Conservation (phyloP, 1,140 invertebrate species). For the Mercenaria mercenaria region DNA sequence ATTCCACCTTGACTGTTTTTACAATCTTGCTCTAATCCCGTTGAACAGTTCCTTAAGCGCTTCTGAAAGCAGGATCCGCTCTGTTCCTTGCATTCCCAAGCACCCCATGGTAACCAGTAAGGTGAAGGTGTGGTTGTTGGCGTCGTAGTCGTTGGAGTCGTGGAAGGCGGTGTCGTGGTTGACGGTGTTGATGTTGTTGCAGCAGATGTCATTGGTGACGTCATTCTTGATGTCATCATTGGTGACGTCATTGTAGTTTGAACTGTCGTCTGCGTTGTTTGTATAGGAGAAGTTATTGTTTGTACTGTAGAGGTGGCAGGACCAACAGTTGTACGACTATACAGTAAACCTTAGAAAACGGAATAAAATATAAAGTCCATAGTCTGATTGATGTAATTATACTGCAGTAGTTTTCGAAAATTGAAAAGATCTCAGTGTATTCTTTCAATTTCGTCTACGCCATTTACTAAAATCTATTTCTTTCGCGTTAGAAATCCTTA, state of each 20-base stretch:
- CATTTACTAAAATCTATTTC: too few relatives aligned
- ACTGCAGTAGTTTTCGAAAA: too few relatives aligned
- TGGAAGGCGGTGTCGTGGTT: neutral
- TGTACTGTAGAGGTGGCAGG: too few relatives aligned
- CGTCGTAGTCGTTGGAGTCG: neutral
- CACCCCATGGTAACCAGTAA: constrained; percentile 7
- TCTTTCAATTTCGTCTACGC: too few relatives aligned
- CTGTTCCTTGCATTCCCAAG: neutral
- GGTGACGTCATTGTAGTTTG: too few relatives aligned
- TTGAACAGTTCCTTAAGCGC: constrained; percentile 5
- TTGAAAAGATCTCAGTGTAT: too few relatives aligned
- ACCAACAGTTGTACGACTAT: neutral
- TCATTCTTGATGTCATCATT: neutral
- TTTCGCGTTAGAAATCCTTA: too few relatives aligned
- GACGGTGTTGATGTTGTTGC: neutral
- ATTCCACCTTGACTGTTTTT: neutral
- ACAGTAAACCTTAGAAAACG: neutral
- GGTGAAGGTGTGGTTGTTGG: neutral
- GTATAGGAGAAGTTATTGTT: neutral
- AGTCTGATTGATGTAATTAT: too few relatives aligned
- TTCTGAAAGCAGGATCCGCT: neutral
- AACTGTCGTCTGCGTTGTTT: neutral
- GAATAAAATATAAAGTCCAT: too few relatives aligned
- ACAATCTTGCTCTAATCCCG: neutral
- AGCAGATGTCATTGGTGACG: neutral